These are phyloP conservation scores for Anolis apletophallus DNA, from an alignment of 2,797 vertebrate species.

Conservation along the genomic window DNA sequence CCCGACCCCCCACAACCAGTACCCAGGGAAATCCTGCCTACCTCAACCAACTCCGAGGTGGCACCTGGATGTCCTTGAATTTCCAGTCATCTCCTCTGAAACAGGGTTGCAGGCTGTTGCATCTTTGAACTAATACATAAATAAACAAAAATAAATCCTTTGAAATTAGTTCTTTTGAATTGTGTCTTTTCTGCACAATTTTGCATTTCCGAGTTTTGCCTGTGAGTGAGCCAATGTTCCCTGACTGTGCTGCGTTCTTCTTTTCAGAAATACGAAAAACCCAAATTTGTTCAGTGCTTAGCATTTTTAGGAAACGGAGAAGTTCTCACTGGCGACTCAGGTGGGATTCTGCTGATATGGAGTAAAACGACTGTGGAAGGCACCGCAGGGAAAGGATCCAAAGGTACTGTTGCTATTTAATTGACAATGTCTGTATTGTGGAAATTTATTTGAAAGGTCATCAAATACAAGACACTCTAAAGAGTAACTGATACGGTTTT, in stretches of 20 bases:
- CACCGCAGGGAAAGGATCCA: conserved; percentile 89
- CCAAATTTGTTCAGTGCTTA: conserved; percentile 96
- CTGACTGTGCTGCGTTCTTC: conserved; percentile 60
- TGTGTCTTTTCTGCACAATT: background rate
- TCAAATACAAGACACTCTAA: background rate
- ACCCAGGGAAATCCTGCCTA: no score
- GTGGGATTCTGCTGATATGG: conserved; percentile 94
- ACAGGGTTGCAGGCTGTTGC: background rate
- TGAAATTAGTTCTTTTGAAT: background rate
- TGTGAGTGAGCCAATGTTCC: background rate
- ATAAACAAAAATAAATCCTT: background rate
- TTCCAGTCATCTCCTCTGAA: background rate
- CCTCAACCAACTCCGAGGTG: no score
- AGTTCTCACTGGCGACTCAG: conserved; percentile 95
- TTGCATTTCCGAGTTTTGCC: background rate
- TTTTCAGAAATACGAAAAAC: conserved; percentile 96
- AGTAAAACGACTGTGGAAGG: conserved; percentile 89
- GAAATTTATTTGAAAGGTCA: background rate
- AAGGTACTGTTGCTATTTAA: conserved; percentile 81
- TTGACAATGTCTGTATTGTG: background rate
- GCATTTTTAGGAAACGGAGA: conserved; percentile 93
- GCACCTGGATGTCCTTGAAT: no score
- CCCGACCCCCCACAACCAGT: no score
- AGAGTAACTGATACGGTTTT: no score
- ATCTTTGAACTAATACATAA: background rate